Evolutionary conservation across 2,113 vertebrate genomes (phyloP).

Genomic region (Eidolon helvum): DNA sequence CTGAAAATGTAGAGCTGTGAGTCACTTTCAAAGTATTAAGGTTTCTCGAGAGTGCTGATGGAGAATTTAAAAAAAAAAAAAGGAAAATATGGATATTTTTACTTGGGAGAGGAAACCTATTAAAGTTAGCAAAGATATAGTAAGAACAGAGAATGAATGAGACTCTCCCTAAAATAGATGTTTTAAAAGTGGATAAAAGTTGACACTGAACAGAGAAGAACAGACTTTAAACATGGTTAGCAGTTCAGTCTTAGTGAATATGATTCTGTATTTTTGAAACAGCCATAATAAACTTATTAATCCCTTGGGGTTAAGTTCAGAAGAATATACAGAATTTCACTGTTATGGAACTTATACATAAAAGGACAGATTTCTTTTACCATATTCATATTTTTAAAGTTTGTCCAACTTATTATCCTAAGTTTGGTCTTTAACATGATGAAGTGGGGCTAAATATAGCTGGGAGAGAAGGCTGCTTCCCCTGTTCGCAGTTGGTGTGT

Average conservation of each 20-base stretch:
- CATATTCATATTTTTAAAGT: constrained; percentile 35
- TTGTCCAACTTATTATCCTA: constrained; percentile 28
- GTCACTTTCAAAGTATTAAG: neutral
- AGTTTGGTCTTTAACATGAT: constrained; percentile 42
- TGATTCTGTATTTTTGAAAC: neutral
- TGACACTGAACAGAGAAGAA: constrained; percentile 8
- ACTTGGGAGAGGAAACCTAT: neutral
- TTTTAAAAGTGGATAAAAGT: neutral
- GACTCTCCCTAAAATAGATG: neutral
- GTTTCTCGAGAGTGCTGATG: neutral
- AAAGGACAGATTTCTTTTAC: constrained; percentile 6
- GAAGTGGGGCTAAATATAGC: constrained; percentile 61
- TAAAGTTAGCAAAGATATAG: neutral
- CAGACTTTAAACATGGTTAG: neutral
- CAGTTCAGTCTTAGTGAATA: neutral
- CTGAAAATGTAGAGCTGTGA: neutral
- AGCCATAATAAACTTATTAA: neutral
- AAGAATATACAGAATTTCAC: constrained; percentile 28
- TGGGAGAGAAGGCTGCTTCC: constrained; percentile 40
- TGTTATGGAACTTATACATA: constrained; percentile 11
- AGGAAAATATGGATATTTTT: constrained; percentile 2
- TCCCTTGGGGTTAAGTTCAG: constrained; percentile 13
- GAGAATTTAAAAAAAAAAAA: neutral
- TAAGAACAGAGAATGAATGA: neutral
- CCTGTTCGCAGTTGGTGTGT: constrained; percentile 35